These are phyloP conservation scores for Meriones psammophilus DNA, from an alignment of 2,797 vertebrate species.

Conservation along the genomic window DNA sequence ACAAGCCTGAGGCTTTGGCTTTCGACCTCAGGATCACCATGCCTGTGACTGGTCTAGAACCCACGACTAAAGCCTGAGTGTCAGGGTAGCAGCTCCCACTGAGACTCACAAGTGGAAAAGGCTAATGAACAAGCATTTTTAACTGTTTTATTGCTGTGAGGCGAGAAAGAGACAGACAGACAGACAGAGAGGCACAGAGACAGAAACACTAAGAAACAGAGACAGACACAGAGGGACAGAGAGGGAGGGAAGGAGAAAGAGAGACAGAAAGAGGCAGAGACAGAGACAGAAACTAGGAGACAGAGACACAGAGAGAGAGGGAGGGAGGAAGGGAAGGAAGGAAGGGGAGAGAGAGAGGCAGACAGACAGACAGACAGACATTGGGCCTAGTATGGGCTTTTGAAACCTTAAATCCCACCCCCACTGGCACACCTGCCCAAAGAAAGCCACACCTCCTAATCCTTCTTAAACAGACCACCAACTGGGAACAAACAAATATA, in stretches of 20 bases:
- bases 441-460: neutral
- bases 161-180: too few relatives aligned
- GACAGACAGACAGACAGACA: neutral
- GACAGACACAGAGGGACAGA: too few relatives aligned
- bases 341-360: neutral
- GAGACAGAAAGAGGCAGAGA: neutral
- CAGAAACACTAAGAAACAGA: neutral
- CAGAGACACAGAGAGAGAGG: too few relatives aligned
- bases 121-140: too few relatives aligned
- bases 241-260: too few relatives aligned
- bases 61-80: neutral
- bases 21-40: neutral
- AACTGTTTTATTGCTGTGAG: too few relatives aligned
- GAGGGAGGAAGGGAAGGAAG: too few relatives aligned
- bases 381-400: neutral
- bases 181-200: neutral
- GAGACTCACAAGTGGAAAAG: neutral
- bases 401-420: neutral
- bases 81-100: neutral
- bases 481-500: neutral
- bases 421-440: neutral
- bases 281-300: neutral
- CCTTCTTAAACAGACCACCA: neutral
- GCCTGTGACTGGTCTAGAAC: neutral
- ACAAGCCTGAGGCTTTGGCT: neutral